phyloP scores from a whole-genome alignment of 2,888 invertebrate species.

The Deilephila elpenor region DNA sequence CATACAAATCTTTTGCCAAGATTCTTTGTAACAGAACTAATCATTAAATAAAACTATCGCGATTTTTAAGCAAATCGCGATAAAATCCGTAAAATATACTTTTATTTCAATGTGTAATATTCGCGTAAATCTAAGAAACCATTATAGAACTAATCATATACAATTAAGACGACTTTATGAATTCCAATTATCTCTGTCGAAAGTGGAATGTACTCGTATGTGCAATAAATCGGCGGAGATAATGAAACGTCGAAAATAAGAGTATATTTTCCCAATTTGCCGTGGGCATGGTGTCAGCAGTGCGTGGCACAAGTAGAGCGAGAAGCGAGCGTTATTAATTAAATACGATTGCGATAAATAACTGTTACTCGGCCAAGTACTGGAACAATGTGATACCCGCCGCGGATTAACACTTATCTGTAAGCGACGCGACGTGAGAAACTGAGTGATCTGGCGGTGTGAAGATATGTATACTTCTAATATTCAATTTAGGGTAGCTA shows the following conservation, averaged over 20 bases:
- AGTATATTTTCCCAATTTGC: constrained; percentile 40
- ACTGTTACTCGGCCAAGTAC: constrained; percentile 26
- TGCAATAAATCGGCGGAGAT: constrained; percentile 15
- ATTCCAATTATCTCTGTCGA: constrained; percentile 16
- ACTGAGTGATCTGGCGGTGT: not conserved
- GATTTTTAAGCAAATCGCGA: too few species aligned
- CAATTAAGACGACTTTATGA: not conserved
- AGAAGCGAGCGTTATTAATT: constrained; percentile 55
- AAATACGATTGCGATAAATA: constrained; percentile 46
- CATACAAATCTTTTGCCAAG: not conserved
- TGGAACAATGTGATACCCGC: not conserved
- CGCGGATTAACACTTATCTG: not conserved
- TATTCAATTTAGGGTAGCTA: too few species aligned
- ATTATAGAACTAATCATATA: constrained; percentile 18
- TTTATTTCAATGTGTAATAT: too few species aligned
- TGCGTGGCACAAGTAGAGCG: constrained; percentile 64
- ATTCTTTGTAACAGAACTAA: not conserved
- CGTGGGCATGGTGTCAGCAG: constrained; percentile 38
- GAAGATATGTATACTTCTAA: too few species aligned
- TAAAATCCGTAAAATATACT: too few species aligned
- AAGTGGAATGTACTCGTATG: not conserved
- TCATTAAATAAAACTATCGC: too few species aligned
- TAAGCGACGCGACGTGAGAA: not conserved
- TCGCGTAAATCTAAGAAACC: too few species aligned
- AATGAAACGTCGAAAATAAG: constrained; percentile 38